Evolutionary conservation across 2,113 vertebrate genomes (phyloP).

Genomic region (Paramisgurnus dabryanus): DNA sequence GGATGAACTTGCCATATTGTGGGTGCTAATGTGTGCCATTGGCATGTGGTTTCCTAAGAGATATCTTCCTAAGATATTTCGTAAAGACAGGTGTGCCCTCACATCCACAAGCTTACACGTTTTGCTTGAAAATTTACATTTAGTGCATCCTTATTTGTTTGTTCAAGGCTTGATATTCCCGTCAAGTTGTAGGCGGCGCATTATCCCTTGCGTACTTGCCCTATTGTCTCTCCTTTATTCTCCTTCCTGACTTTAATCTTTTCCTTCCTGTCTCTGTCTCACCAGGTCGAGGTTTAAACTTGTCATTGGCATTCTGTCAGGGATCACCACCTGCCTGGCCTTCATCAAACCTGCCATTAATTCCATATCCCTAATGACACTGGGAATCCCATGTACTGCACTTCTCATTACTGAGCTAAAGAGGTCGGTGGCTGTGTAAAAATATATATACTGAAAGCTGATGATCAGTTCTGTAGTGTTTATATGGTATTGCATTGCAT

Average conservation of each 20-base stretch:
- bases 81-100: constrained; percentile 85
- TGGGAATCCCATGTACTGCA: constrained; percentile 90
- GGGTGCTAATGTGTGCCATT: constrained; percentile 97
- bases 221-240: background rate
- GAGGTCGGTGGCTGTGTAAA: constrained; percentile 76
- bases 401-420: constrained; percentile 91
- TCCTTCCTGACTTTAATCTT: background rate
- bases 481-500: background rate
- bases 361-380: constrained; percentile 90
- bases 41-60: constrained; percentile 98
- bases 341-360: constrained; percentile 97
- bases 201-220: background rate
- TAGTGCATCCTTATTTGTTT: background rate
- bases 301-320: constrained; percentile 88
- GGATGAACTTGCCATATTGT: constrained; percentile 94
- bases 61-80: constrained; percentile 91
- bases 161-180: background rate
- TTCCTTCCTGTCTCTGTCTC: background rate
- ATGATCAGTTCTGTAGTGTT: background rate
- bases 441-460: background rate
- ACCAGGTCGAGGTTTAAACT: constrained; percentile 91
- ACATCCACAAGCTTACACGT: background rate
- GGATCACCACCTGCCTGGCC: constrained; percentile 88
- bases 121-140: background rate
- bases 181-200: background rate